Base-by-base conservation (phyloP, 2,888 invertebrate genomes). In the Mythimna loreyi region DNA sequence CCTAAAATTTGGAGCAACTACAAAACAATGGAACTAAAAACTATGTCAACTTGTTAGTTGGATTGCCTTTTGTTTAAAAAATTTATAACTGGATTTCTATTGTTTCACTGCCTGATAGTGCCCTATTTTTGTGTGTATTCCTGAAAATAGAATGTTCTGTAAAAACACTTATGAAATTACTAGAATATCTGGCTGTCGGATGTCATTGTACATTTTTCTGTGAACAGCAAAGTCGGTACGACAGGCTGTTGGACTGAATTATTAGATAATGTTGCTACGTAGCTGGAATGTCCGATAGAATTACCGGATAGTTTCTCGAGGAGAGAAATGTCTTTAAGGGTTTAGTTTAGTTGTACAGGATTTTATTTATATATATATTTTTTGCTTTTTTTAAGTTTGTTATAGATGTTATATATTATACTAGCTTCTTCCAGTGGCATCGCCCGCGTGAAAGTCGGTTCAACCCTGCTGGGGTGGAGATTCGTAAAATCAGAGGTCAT, bases 31-130 rank as follows among this genome's bases (percentile, higher is more conserved):
- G 80, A 70, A 47, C 61, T 59, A 66, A 75, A 78, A 78, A 80
- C 70, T 75, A 59, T 78, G 77, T 78, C 77, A 78, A 65, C 77
- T 64, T 80, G 77, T 62, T 75, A 80, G 70, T 70, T 56, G 76
- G 62, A 78, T 80, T 75, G 70, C 50, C 77, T 75, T 78, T 78
- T 78, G 77, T 77, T 70, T 62, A 53, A 70, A 59, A 78, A 78
- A 59, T 62, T 66, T 70, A 80, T 65, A 65, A 75, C 70, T 36
- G 21, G 58, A 59, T 65, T 59, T 23, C 65, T 53, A 30, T 70
- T 65, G 70, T 74, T 30, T 56, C 53, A 23, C 56, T 45, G 30
- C 6, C 49, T 8, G 58, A 64, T 43, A 61, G 50, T 65, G 69
- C 58, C 33, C 58, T 28, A 59, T 52, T 75, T 78, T 70, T 47